Evolutionary conservation across 2,113 vertebrate species (phyloP).

Genomic region (Lutjanus erythropterus): DNA sequence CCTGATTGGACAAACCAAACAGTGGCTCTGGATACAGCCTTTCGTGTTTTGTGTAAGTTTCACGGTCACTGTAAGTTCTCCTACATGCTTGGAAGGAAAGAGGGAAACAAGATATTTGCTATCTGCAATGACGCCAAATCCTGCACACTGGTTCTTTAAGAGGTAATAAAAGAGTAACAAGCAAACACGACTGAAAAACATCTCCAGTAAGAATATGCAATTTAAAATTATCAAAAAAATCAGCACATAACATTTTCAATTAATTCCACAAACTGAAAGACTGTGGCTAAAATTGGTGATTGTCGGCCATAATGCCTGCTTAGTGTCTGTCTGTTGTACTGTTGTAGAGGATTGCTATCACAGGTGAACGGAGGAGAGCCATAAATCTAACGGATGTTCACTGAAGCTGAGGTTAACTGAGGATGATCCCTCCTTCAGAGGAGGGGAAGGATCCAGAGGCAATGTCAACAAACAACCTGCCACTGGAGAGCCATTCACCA

Average conservation of each 20-base stretch:
- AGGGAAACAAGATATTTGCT: too few relatives aligned
- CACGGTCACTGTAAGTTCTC: too few relatives aligned
- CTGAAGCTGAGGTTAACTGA: slow-evolving; percentile 51
- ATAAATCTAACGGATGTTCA: slow-evolving; percentile 59
- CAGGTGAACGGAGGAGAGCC: slow-evolving; percentile 53
- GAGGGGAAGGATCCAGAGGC: slow-evolving; percentile 45
- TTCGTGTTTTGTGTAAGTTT: too few relatives aligned
- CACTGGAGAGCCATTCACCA: slow-evolving; percentile 44
- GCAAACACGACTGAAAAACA: background rate
- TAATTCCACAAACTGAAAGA: slow-evolving; percentile 4
- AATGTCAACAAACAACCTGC: slow-evolving; percentile 69
- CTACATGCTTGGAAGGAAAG: too few relatives aligned
- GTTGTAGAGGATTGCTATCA: slow-evolving; percentile 48
- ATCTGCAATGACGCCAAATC: too few relatives aligned
- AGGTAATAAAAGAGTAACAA: background rate
- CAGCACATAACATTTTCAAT: background rate
- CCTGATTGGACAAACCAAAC: too few relatives aligned
- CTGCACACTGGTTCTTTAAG: too few relatives aligned
- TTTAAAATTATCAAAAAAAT: background rate
- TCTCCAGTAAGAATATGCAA: background rate
- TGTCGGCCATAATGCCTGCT: slow-evolving; percentile 21
- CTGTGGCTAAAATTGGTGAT: background rate
- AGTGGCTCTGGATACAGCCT: too few relatives aligned
- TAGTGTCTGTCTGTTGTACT: slow-evolving; percentile 50
- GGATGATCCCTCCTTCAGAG: slow-evolving; percentile 60